phyloP scores from a whole-genome alignment of 2,888 invertebrate species.

The Heliconius aoede region DNA sequence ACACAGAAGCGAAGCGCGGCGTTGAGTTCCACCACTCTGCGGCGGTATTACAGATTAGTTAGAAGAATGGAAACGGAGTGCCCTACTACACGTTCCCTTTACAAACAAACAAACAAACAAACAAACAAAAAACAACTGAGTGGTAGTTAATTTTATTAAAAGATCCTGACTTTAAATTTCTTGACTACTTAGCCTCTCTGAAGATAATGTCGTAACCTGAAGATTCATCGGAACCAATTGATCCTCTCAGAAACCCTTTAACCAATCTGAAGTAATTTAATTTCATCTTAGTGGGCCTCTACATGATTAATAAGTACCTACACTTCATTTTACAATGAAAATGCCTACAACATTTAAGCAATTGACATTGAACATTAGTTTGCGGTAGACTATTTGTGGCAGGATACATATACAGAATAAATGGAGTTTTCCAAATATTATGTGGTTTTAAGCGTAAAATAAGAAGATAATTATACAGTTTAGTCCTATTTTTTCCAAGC shows the following conservation, averaged over 20 bases:
- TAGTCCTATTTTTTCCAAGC: too few species aligned
- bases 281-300: constrained; percentile 9
- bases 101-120: not conserved
- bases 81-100: not conserved
- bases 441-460: not conserved
- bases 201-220: constrained; percentile 10
- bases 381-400: constrained; percentile 2
- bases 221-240: constrained; percentile 33
- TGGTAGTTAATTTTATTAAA: constrained; percentile 6
- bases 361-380: not conserved
- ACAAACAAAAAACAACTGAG: not conserved
- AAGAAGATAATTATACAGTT: too few species aligned
- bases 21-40: too few species aligned
- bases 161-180: constrained; percentile 7
- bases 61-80: too few species aligned
- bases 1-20: too few species aligned
- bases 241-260: constrained; percentile 21
- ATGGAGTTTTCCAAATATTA: not conserved
- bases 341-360: constrained; percentile 20
- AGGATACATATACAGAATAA: not conserved
- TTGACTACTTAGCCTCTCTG: not conserved
- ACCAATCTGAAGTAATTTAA: constrained; percentile 24
- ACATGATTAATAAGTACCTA: constrained; percentile 24
- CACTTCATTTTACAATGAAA: constrained; percentile 21
- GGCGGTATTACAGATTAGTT: too few species aligned